Percentiles rank a stretch among this genome's conserved stretches.
phyloP scores from a whole-genome alignment of 2,113 vertebrate genomes.

The Microcebus ravelobensis region DNA sequence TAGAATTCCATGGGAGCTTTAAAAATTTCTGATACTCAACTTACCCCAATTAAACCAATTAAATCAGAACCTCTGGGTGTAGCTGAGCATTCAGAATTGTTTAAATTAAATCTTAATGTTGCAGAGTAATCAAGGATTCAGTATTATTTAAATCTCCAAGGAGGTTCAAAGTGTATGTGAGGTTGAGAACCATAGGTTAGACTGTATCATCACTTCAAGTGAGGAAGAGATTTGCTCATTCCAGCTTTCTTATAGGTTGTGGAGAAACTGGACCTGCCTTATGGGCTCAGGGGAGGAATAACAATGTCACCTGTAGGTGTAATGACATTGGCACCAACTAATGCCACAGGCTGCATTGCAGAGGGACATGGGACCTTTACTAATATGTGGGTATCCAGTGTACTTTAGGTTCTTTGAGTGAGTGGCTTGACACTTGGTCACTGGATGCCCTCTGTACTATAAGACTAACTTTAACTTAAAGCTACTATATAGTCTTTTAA shows the following conservation, averaged over 20 bases:
- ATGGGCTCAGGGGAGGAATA: not conserved
- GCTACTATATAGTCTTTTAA: not conserved
- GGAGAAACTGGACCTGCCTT: not conserved
- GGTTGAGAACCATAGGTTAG: not conserved
- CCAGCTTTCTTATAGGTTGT: not conserved
- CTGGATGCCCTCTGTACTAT: not conserved
- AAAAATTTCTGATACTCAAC: not conserved
- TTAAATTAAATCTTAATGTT: slow-evolving; percentile 50
- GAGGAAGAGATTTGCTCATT: not conserved
- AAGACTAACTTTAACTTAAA: not conserved
- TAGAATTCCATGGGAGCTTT: not conserved
- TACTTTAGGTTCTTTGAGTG: not conserved
- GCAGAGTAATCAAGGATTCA: not conserved
- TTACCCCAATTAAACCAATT: not conserved
- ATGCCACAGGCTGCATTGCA: not conserved
- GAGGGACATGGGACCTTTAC: not conserved
- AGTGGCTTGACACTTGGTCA: not conserved
- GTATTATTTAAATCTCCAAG: not conserved
- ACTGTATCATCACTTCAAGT: not conserved
- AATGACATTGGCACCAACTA: not conserved
- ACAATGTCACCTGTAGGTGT: not conserved
- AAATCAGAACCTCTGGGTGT: slow-evolving; percentile 4
- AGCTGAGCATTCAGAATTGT: not conserved
- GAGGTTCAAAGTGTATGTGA: not conserved
- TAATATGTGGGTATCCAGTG: not conserved